Evolutionary conservation across 2,113 vertebrate genomes (phyloP), one percentile per base, ranked within the genome.

Genomic region (Calonectris borealis): DNA sequence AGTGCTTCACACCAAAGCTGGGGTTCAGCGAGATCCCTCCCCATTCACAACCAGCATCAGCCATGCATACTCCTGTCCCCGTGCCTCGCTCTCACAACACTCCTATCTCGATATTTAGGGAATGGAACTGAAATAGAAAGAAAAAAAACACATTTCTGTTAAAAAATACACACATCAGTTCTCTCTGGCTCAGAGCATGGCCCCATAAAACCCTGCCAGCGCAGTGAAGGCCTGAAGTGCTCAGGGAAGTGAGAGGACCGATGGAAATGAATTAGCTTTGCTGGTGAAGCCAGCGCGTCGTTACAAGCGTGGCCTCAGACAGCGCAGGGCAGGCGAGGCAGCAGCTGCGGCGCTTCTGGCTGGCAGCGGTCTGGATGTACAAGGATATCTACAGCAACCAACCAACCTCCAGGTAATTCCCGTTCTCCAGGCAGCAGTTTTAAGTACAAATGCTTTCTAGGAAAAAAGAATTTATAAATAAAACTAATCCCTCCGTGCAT

Each of bases 21-120:
- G 26, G 42, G 16, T 10, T 55, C 76, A 65, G 34, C 5, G 32
- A 29, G 60, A 79, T 11, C 29, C 2, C 4, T 13, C 1, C 13
- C 9, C 3, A 10, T 27, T 15, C 83, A 61, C 24, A 58, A 36
- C 6, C 62, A 72, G 38, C 62, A 76, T 0, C 57, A 26, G 51
- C 78, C 0, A 0, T 17, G 38, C 42, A 52, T 0, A 1, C 13
- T 64, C 60, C 36, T 64, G 62, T n/a, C 19, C 21, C 52, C 1
- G 0, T 12, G 34, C 25, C 57, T 58, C 2, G 1, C 22, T 32
- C 77, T 70, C 51, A 54, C 52, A 54, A 25, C 26, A 42, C 3
- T 21, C 8, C 20, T 4, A 7, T 4, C 26, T 22, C 4, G 1
- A 1, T 5, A 55, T 9, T 26, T 11, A 70, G 36, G 19, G 31